These are phyloP conservation scores for Drosophila seguyi DNA, from an alignment of 1,140 invertebrate species.

Conservation along the genomic window DNA sequence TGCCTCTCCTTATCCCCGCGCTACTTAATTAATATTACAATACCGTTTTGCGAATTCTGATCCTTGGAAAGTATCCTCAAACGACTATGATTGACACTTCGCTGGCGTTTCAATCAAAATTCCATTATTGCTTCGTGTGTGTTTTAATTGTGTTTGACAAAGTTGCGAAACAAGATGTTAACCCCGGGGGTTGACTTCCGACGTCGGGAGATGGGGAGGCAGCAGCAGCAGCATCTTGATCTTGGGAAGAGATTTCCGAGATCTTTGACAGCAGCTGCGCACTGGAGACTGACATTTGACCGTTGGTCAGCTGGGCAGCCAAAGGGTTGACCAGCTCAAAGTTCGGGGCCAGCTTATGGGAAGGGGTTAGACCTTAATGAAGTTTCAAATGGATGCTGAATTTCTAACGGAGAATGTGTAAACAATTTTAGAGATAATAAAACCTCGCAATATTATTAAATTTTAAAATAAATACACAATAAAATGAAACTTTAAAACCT, in stretches of 20 bases:
- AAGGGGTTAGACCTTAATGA: constrained; percentile 43
- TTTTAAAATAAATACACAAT: neutral
- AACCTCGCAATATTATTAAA: too few relatives aligned
- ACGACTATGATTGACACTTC: constrained; percentile 69
- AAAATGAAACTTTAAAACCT: neutral
- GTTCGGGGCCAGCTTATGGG: constrained; percentile 18
- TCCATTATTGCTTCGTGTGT: constrained; percentile 54
- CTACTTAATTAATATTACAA: constrained; percentile 61
- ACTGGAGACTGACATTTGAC: constrained; percentile 68
- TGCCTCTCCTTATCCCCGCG: neutral
- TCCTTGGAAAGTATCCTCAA: constrained; percentile 39
- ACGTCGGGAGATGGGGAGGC: constrained; percentile 21
- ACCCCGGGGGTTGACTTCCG: constrained; percentile 51
- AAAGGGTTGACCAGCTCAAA: constrained; percentile 57
- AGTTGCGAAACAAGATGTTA: constrained; percentile 79
- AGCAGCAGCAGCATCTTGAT: constrained; percentile 20
- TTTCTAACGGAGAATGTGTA: neutral
- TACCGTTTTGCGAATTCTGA: constrained; percentile 38
- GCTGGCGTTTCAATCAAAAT: constrained; percentile 76
- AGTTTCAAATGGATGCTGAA: neutral
- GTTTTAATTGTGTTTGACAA: constrained; percentile 75
- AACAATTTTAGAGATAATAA: neutral
- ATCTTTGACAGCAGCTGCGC: constrained; percentile 60
- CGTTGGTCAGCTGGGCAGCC: constrained; percentile 54
- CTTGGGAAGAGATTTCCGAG: constrained; percentile 22